Conservation (phyloP, 2,888 invertebrate species). For the Cordylochernes scorpioides region DNA sequence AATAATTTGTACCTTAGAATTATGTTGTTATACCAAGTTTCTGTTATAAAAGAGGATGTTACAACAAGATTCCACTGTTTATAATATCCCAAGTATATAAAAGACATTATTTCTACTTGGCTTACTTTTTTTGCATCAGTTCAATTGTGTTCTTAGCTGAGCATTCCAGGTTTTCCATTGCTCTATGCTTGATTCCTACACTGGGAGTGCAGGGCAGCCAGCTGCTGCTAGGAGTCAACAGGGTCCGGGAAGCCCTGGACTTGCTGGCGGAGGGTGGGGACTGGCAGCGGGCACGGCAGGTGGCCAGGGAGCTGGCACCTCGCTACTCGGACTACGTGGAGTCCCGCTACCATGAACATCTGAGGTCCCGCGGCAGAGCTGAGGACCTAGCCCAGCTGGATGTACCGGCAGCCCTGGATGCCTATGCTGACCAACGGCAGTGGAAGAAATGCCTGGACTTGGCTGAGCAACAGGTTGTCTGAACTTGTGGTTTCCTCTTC, state of each 20-base stretch:
- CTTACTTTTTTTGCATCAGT: too few relatives aligned
- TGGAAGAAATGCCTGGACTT: slow-evolving; percentile 58
- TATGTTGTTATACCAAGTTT: too few relatives aligned
- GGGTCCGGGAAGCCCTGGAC: slow-evolving; percentile 54
- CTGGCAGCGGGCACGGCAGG: slow-evolving; percentile 54
- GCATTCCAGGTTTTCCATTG: too few relatives aligned
- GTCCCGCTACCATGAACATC: slow-evolving; percentile 43
- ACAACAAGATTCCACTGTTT: too few relatives aligned
- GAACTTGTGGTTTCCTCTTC: background rate
- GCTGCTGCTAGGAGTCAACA: slow-evolving; percentile 44
- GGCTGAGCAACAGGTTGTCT: slow-evolving; percentile 33
- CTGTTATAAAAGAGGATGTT: too few relatives aligned
- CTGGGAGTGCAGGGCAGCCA: slow-evolving; percentile 24
- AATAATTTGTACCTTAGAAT: too few relatives aligned
- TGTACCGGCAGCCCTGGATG: slow-evolving; percentile 50
- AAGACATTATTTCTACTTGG: too few relatives aligned
- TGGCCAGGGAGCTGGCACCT: slow-evolving; percentile 53
- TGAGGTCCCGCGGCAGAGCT: slow-evolving; percentile 43
- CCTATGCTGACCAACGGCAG: slow-evolving; percentile 48
- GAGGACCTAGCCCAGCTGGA: slow-evolving; percentile 56
- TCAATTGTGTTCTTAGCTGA: too few relatives aligned
- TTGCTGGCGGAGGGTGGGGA: slow-evolving; percentile 49
- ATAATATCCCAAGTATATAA: too few relatives aligned
- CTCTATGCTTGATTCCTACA: too few relatives aligned
- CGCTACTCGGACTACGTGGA: slow-evolving; percentile 44